Percentiles rank a stretch among this genome's conserved stretches.
Conservation (phyloP, 1,140 invertebrate species). For the Elymnias hypermnestra region DNA sequence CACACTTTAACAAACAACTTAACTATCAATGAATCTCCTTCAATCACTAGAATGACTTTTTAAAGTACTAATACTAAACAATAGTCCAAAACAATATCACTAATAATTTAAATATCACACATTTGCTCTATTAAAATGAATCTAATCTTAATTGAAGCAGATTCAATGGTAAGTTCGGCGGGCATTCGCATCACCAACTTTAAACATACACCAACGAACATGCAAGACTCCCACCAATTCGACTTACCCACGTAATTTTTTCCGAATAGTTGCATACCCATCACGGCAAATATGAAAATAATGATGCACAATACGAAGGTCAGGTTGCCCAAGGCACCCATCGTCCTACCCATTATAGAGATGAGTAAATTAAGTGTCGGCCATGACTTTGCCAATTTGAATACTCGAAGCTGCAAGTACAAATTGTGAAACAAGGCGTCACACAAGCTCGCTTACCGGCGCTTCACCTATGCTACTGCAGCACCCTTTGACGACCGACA, state of each 20-base stretch:
- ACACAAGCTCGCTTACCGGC: constrained; percentile 73
- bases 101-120: constrained; percentile 10
- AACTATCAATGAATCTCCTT: constrained; percentile 28
- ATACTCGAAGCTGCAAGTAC: constrained; percentile 93
- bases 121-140: constrained; percentile 5
- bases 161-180: constrained; percentile 36
- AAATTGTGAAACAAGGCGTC: constrained; percentile 74
- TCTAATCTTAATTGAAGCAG: constrained; percentile 34
- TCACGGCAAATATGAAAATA: constrained; percentile 99
- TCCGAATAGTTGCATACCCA: constrained; percentile 99
- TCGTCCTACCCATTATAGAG: constrained; percentile 98
- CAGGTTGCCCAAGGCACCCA: constrained; percentile 98
- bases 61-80: not conserved
- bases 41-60: constrained; percentile 7
- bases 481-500: constrained; percentile 39
- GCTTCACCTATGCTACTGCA: constrained; percentile 75
- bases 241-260: constrained; percentile 90
- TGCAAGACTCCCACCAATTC: constrained; percentile 73
- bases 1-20: constrained; percentile 31
- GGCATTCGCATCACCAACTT: constrained; percentile 40
- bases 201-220: constrained; percentile 72
- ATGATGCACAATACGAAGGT: constrained; percentile 98
- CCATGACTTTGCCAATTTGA: constrained; percentile 99
- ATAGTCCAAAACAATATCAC: constrained; percentile 7
- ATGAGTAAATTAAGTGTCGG: constrained; percentile 98